Base-by-base conservation (phyloP, 64 coral and sea anemone genomes). In the Acropora tenuis region DNA sequence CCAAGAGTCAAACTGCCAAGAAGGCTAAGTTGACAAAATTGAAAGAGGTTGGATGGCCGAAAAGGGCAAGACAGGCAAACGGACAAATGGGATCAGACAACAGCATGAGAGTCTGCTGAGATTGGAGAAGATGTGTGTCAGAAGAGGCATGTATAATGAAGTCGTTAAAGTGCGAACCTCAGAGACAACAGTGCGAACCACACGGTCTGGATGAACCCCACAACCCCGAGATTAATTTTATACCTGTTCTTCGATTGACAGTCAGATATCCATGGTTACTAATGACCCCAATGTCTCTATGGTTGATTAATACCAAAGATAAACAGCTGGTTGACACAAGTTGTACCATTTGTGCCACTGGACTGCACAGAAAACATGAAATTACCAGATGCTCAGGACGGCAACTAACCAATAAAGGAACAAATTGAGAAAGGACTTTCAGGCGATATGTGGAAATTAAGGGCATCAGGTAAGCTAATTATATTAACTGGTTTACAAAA, bases 121-220 rank as follows among this genome's bases (percentile, higher is more conserved):
- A 55, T 55, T 55, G 50, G 50, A 69, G 67, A 69, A 78, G 44
- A 78, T 78, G 77, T 79, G 44, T 79, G n/a, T n/a, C 77, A 79
- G 8, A 48, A 79, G 46, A 79, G 77, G 16, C 13, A 78, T 47
- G 50, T 78, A 44, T 80, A 19, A 55, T 80, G 50, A 80, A 80
- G 78, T 80, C 78, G 78, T 80, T 80, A 48, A 80, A 80, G 78
- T 80, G 78, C 78, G 0, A 80, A 16, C 78, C 48, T 80, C 78
- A 80, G 78, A 80, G 78, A 80, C 78, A 80, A 80, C 78, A 80
- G 78, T 80, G 78, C 78, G 49, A 80, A 80, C 48, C 78, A 80
- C 78, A 80, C 20, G 50, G 78, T 80, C 78, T 80, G 78, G 78
- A 80, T n/a, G 76, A 78, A n/a, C 74, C 41, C 74, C 10, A 42